Conservation (phyloP, 2,113 vertebrate species). For the Calonectris borealis region DNA sequence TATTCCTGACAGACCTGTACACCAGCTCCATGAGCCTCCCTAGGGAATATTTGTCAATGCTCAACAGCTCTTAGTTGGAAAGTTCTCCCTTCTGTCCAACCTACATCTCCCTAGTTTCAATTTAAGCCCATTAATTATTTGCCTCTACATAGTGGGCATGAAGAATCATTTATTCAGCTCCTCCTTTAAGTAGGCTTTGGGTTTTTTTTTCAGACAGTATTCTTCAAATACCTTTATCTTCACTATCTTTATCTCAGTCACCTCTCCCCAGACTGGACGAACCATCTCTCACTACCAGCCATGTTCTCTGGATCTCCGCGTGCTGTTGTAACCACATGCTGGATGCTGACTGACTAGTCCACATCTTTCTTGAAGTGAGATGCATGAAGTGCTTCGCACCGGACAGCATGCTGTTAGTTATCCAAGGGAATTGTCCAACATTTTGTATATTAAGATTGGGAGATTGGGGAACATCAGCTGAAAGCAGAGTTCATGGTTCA, state of each 20-base stretch:
- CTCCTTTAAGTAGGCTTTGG: neutral
- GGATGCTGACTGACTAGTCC: neutral
- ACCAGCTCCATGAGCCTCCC: neutral
- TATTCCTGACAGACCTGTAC: neutral
- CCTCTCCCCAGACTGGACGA: neutral
- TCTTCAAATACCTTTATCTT: neutral
- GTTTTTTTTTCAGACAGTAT: neutral
- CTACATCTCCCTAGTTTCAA: neutral
- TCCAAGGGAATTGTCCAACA: neutral
- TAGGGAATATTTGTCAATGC: neutral
- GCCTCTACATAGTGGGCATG: neutral
- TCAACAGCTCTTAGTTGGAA: neutral
- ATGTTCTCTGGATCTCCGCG: rapidly evolving
- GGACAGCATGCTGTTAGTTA: rapidly evolving
- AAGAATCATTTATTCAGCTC: neutral
- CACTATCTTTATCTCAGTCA: neutral
- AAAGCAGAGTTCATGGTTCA: neutral
- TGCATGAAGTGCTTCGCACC: rapidly evolving
- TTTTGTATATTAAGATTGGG: neutral
- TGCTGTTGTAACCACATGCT: neutral
- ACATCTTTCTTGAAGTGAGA: neutral
- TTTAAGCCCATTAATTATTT: neutral
- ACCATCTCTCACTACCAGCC: neutral
- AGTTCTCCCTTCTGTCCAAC: neutral
- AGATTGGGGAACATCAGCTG: neutral